Evolutionary conservation across 1,140 invertebrate genomes (phyloP).

Genomic region (Heliconius congener): DNA sequence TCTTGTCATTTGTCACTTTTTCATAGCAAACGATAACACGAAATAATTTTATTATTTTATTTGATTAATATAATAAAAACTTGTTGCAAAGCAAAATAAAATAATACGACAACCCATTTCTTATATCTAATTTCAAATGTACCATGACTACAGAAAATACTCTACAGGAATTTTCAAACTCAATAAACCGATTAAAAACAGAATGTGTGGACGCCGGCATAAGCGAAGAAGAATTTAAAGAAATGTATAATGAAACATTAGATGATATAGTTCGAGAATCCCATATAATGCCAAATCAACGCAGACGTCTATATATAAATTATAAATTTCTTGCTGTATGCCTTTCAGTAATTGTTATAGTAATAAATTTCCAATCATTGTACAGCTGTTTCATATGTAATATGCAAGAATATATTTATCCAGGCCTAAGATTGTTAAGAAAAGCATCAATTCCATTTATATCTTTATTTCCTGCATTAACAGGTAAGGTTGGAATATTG

Average conservation of each 20-base stretch:
- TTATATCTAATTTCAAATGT: not conserved
- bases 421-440: slow-evolving; percentile 83
- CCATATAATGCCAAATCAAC: slow-evolving; percentile 1
- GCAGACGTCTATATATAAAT: slow-evolving; percentile 17
- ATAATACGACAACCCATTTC: not conserved
- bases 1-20: too few species aligned
- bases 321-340: slow-evolving; percentile 11
- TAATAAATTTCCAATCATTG: slow-evolving; percentile 72
- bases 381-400: slow-evolving; percentile 83
- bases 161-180: slow-evolving; percentile 57
- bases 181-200: slow-evolving; percentile 54
- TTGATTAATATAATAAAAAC: too few species aligned
- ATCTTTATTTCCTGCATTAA: slow-evolving; percentile 83
- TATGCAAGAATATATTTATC: slow-evolving; percentile 87
- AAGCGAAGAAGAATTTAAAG: slow-evolving; percentile 78
- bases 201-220: slow-evolving; percentile 64
- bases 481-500: slow-evolving; percentile 74
- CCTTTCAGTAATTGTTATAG: slow-evolving; percentile 24
- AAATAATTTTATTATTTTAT: too few species aligned
- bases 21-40: too few species aligned
- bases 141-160: slow-evolving; percentile 47
- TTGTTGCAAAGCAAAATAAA: too few species aligned
- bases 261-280: not conserved
- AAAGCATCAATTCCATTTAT: slow-evolving; percentile 84
- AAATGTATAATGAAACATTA: slow-evolving; percentile 78